Evolutionary conservation across 1,140 invertebrate genomes (phyloP).

Genomic region (Drosophila bocqueti): DNA sequence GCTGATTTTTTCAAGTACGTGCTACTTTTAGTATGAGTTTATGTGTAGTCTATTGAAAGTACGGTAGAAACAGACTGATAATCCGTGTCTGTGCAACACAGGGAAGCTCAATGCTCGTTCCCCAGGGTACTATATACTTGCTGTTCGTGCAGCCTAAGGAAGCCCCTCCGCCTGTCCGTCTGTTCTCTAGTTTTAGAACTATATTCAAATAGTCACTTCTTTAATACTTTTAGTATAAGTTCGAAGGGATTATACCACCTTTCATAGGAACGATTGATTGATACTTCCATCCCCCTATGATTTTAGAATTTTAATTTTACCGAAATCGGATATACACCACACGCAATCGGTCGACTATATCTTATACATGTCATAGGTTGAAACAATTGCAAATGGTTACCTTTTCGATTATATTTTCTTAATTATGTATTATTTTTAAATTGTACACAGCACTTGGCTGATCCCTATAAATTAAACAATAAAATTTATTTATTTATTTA

Average conservation of each 20-base stretch:
- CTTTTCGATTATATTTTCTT: too few species aligned
- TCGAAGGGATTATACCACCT: neutral
- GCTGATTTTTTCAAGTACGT: slow-evolving; percentile 65
- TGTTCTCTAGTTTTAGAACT: neutral
- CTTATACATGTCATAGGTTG: neutral
- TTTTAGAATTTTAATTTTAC: neutral
- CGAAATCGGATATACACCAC: neutral
- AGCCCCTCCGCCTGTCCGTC: neutral
- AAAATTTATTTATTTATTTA: too few species aligned
- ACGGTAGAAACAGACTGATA: neutral
- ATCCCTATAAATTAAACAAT: too few species aligned
- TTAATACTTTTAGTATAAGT: neutral
- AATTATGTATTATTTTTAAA: too few species aligned
- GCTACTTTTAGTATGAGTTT: slow-evolving; percentile 55
- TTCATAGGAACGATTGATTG: neutral
- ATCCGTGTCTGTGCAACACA: neutral
- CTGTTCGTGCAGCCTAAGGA: neutral
- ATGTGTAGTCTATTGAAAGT: neutral
- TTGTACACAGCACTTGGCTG: neutral
- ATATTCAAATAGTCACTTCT: neutral
- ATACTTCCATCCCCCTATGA: neutral
- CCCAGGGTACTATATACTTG: neutral
- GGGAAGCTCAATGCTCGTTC: neutral
- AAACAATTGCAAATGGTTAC: too few species aligned
- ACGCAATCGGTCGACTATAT: neutral